phyloP scores from a whole-genome alignment of 53 echinoderm and acorn worm species.

The Echinarachnius parma region DNA sequence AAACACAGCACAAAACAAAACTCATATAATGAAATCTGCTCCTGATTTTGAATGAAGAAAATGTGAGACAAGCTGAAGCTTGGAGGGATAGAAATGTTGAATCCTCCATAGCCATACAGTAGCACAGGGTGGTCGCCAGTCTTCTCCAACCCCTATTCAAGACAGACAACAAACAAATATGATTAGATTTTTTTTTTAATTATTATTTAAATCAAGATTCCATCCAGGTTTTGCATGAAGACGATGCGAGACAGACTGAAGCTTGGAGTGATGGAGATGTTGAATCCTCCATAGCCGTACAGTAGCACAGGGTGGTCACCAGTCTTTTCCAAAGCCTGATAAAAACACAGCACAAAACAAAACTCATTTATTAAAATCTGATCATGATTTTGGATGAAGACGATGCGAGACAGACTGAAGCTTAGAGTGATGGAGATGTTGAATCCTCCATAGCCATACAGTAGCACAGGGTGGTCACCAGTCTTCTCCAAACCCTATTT shows the following conservation, averaged over 20 bases:
- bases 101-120: constrained; percentile 94
- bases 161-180: no score
- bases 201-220: no score
- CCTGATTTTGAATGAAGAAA: constrained; percentile 81
- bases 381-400: constrained; percentile 85
- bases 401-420: constrained; percentile 86
- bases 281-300: constrained; percentile 97
- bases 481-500: no score
- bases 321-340: constrained; percentile 83
- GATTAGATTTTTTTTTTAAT: no score
- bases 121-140: constrained; percentile 82
- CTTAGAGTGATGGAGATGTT: constrained; percentile 95
- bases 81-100: constrained; percentile 95
- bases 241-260: constrained; percentile 90
- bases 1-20: no score
- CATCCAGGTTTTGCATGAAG: constrained; percentile 81
- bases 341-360: no score
- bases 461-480: constrained; percentile 79
- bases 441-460: constrained; percentile 97
- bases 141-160: constrained; percentile 73
- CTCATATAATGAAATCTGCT: no score
- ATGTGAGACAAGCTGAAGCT: constrained; percentile 87
- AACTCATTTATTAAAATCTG: no score
- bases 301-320: constrained; percentile 85
- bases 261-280: constrained; percentile 93